A percentile compares a stretch with the other conserved stretches of the same genome.
Conservation (phyloP, 2,888 invertebrate genomes). For the Cinara cedri region DNA sequence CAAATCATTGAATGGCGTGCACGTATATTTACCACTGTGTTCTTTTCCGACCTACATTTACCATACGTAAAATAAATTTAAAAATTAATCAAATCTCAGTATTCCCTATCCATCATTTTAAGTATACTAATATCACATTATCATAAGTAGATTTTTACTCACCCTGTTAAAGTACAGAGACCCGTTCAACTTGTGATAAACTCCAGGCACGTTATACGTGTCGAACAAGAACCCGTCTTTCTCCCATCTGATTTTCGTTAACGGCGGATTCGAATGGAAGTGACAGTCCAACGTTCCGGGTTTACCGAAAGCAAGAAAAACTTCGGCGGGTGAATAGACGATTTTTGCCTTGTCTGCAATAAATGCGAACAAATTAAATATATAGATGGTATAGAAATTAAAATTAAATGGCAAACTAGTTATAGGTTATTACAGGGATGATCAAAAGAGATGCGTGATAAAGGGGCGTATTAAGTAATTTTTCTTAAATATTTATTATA, state of each 20-base stretch:
- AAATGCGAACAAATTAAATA: neutral
- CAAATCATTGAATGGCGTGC: slow-evolving; percentile 88
- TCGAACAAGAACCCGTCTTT: slow-evolving; percentile 91
- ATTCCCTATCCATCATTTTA: too few relatives aligned
- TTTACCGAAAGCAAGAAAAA: slow-evolving; percentile 82
- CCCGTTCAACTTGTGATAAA: slow-evolving; percentile 83
- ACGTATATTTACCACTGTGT: slow-evolving; percentile 87
- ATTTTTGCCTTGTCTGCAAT: slow-evolving; percentile 88
- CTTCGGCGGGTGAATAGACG: slow-evolving; percentile 82
- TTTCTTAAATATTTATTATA: too few relatives aligned
- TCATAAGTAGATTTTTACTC: slow-evolving; percentile 41
- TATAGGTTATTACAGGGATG: neutral
- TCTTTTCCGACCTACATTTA: slow-evolving; percentile 72
- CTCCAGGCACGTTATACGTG: slow-evolving; percentile 85
- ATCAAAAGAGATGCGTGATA: too few relatives aligned
- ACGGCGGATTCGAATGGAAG: slow-evolving; percentile 88
- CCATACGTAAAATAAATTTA: too few relatives aligned
- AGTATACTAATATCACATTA: neutral
- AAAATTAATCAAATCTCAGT: too few relatives aligned
- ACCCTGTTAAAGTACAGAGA: slow-evolving; percentile 79
- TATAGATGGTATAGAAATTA: too few relatives aligned
- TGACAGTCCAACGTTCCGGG: slow-evolving; percentile 87
- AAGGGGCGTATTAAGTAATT: too few relatives aligned
- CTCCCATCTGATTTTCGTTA: slow-evolving; percentile 89
- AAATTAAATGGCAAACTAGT: too few relatives aligned